Conservation (phyloP, 1,140 invertebrate species). For the Microplitis demolitor region DNA sequence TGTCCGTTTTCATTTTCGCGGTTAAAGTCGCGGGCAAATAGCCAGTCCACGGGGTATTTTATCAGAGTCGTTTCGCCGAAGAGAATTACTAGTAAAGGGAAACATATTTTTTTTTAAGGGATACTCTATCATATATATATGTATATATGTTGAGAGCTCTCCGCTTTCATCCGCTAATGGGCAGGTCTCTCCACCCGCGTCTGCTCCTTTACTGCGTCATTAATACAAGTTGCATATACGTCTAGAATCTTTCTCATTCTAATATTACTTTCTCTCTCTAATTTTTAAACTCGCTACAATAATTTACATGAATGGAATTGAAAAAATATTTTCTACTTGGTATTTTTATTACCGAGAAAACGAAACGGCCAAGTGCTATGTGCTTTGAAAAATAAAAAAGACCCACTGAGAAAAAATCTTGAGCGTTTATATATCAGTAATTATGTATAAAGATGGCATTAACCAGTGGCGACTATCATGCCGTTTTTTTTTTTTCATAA, state of each 20-base stretch:
- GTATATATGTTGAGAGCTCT: constrained; percentile 58
- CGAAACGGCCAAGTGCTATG: too few species aligned
- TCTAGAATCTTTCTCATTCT: constrained; percentile 47
- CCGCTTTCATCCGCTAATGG: constrained; percentile 63
- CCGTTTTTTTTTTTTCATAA: too few species aligned
- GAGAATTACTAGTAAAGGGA: background rate
- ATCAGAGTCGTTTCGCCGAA: background rate
- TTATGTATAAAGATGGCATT: constrained; percentile 53
- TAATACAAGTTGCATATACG: constrained; percentile 62
- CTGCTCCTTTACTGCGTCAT: constrained; percentile 59
- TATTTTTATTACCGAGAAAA: too few species aligned
- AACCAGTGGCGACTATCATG: too few species aligned
- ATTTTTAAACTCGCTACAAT: constrained; percentile 53
- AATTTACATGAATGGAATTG: constrained; percentile 64
- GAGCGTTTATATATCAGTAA: constrained; percentile 54
- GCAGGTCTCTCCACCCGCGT: constrained; percentile 52
- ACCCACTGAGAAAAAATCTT: constrained; percentile 34
- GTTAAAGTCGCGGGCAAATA: constrained; percentile 40
- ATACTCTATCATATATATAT: constrained; percentile 22
- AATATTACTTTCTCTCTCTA: too few species aligned
- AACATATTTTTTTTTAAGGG: background rate
- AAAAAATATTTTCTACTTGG: constrained; percentile 59
- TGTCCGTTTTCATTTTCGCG: too few species aligned
- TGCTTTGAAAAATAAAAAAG: constrained; percentile 10
- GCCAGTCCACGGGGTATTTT: constrained; percentile 41